A percentile compares a stretch with the other conserved stretches of the same genome.
These are phyloP conservation scores for Drosophila limbata DNA, from an alignment of 2,888 invertebrate species.

Conservation along the genomic window DNA sequence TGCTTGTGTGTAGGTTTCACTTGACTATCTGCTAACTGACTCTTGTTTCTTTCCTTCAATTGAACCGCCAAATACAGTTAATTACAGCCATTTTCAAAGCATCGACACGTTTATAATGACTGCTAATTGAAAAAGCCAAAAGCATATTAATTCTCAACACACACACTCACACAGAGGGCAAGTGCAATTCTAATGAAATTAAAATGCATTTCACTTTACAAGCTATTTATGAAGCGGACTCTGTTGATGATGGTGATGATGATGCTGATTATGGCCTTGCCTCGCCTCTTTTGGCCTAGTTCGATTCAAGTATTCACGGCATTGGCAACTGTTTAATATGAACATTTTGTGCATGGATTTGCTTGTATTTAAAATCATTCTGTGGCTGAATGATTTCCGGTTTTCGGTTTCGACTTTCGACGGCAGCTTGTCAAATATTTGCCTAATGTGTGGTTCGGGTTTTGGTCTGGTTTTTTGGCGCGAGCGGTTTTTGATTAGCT, in stretches of 20 bases:
- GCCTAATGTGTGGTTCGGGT: conserved; percentile 75
- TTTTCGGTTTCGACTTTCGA: conserved; percentile 51
- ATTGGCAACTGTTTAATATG: conserved; percentile 35
- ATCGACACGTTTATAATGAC: conserved; percentile 31
- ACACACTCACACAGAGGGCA: background rate
- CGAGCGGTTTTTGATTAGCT: conserved; percentile 79
- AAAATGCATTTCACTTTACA: conserved; percentile 31
- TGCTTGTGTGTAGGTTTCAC: conserved; percentile 11
- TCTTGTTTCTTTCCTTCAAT: conserved; percentile 17
- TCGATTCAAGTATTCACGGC: conserved; percentile 6
- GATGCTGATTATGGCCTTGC: background rate
- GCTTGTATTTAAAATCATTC: conserved; percentile 76
- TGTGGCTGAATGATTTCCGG: conserved; percentile 68
- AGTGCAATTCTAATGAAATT: conserved; percentile 33
- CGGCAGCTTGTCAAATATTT: conserved; percentile 72
- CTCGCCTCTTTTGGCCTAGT: background rate
- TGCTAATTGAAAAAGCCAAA: conserved; percentile 68
- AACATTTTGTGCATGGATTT: conserved; percentile 63
- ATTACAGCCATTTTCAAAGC: conserved; percentile 33
- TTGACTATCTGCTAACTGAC: conserved; percentile 36
- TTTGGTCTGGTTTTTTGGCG: conserved; percentile 41
- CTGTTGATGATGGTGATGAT: conserved; percentile 14
- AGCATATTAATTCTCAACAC: conserved; percentile 40
- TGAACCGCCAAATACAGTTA: conserved; percentile 23
- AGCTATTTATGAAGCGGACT: conserved; percentile 15